Evolutionary conservation across 2,797 vertebrate genomes (phyloP).

Genomic region (Rhabdophis nuchalis): DNA sequence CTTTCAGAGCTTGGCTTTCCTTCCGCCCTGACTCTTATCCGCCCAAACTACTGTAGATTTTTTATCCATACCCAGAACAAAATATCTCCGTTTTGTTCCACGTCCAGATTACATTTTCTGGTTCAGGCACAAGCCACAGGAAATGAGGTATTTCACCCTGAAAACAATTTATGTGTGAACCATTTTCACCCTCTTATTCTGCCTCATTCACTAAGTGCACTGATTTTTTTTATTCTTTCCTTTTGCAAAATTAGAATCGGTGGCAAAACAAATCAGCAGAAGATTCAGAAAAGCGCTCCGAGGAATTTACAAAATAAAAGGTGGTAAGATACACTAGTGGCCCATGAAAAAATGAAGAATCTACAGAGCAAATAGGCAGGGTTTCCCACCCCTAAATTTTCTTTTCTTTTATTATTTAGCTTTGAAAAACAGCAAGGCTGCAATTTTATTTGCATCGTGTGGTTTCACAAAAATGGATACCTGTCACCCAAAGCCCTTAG

Average conservation of each 20-base stretch:
- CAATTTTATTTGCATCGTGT: neutral
- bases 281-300: conserved; percentile 17
- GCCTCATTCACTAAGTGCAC: conserved; percentile 42
- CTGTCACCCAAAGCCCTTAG: neutral
- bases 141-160: neutral
- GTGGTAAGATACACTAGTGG: neutral
- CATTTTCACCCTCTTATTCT: neutral
- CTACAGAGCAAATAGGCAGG: conserved; percentile 4
- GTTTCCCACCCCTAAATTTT: neutral
- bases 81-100: neutral
- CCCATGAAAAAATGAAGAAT: conserved; percentile 25
- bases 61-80: neutral
- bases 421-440: neutral
- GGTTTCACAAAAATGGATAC: neutral
- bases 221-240: neutral
- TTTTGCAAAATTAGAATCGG: conserved; percentile 49
- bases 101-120: neutral
- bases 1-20: neutral
- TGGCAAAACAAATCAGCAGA: conserved; percentile 36
- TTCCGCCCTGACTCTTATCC: neutral
- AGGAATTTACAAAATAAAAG: conserved; percentile 39
- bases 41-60: neutral
- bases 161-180: neutral
- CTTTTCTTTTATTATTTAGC: neutral
- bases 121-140: neutral